Evolutionary conservation across 2,888 invertebrate genomes (phyloP).

Genomic region (Brachylomia viminalis): DNA sequence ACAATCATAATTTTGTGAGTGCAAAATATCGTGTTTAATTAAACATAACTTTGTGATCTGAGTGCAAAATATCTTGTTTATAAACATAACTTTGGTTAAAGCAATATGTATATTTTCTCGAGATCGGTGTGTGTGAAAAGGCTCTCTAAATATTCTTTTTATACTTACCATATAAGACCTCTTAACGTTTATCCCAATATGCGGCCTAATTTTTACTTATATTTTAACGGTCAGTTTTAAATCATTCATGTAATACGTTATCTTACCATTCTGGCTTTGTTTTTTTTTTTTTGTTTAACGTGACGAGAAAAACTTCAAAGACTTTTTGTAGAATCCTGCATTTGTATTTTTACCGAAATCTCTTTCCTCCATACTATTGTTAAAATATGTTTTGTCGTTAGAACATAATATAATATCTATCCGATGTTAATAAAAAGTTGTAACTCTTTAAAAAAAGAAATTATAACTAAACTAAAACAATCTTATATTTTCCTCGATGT

Average conservation of each 20-base stretch:
- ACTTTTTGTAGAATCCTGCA: background rate
- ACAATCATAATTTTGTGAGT: background rate
- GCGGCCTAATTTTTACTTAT: slow-evolving; percentile 37
- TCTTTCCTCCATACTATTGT: slow-evolving; percentile 8
- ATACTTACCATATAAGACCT: background rate
- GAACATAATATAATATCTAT: slow-evolving; percentile 7
- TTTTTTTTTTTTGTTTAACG: background rate
- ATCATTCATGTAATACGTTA: background rate
- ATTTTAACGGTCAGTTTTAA: background rate
- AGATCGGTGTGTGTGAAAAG: background rate
- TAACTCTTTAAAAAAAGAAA: slow-evolving; percentile 9
- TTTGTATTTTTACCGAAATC: background rate
- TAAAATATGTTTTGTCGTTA: slow-evolving; percentile 43
- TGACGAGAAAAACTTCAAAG: background rate
- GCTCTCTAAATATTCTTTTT: background rate
- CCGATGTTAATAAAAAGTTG: slow-evolving; percentile 2
- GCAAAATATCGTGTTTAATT: background rate
- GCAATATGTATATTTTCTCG: background rate
- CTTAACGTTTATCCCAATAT: background rate
- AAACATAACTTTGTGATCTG: background rate
- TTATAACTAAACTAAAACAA: slow-evolving; percentile 3
- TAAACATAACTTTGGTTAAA: background rate
- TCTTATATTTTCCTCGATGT: slow-evolving; percentile 49
- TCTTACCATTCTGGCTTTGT: background rate
- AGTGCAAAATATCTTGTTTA: background rate